Base-by-base conservation (phyloP, 2,888 invertebrate genomes). In the Argyresthia goedartella region DNA sequence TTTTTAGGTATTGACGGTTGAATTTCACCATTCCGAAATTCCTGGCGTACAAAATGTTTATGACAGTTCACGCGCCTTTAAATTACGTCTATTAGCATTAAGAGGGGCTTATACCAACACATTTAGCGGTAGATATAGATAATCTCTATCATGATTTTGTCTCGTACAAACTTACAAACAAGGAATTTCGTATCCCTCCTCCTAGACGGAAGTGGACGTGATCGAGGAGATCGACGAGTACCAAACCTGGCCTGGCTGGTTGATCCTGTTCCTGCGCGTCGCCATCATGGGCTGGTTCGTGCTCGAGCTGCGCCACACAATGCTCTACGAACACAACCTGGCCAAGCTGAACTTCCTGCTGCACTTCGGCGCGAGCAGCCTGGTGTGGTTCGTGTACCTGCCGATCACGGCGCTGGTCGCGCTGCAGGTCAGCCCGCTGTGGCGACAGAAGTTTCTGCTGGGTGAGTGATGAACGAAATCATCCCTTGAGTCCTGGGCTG, bases 371-470 rank as follows among this genome's bases (percentile, higher is more conserved):
- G 98, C 98, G 11, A 98, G 98, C 13, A 97, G 97, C 69, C 89
- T 99, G 42, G 98, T 99, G 10, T 99, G 99, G 99, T 98, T 99
- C 72, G 96, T 98, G 61, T 98, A 99, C 78, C 88, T 98, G 67
- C 98, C 98, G 10, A 93, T 98, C 55, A 92, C 98, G 59, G 98
- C 97, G 52, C 89, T 98, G 52, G 94, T 99, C 61, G 96, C 97
- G 10, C 88, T 97, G 52, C 95, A 97, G 84, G 94, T 99, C 52
- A 96, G 96, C 56, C 93, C 97, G 46, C 87, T 99, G 64, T 99
- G 98, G 97, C 91, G 98, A 81, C 96, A 95, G 78, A 98, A 98
- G 84, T 90, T 98, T 66, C 85, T 98, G 54, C 88, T 98, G 67
- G 95, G 96, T 95, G 76, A 89, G 90, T 78, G 42, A 9, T 62